Base-by-base conservation (phyloP, 2,888 invertebrate species). In the Tuta absoluta region DNA sequence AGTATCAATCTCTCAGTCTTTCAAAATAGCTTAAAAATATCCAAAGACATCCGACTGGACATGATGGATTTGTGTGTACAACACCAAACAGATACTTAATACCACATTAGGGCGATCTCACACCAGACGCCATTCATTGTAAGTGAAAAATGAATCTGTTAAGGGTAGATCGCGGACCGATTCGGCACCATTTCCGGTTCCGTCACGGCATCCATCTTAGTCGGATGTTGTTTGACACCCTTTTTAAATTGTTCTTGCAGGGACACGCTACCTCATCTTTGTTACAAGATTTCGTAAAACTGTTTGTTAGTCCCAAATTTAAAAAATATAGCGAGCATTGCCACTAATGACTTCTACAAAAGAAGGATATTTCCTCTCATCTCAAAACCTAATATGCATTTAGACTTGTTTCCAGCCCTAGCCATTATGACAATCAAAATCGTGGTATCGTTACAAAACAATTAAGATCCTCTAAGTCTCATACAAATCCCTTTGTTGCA, bases 111-210 rank as follows among this genome's bases (percentile, higher is more conserved):
- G 64, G 64, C 67, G 72, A 75, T 75, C 74, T 72, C 71, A 75
- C 71, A 76, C 74, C 70, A 71, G 67, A 68, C 62, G 53, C 70
- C 71, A 80, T 79, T 74, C 75, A 76, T 71, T 67, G 67, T 67
- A 72, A 77, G 78, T 86, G 87, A 88, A 87, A 87, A 87, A 88
- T 88, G 87, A 82, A 81, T 83, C 81, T 75, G 80, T 82, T 82
- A 78, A 81, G 86, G 86, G 85, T 77, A 80, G 80, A 82, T 81
- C 79, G 70, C 74, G 72, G 76, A 72, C 73, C 75, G 85, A 84
- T 85, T 79, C 81, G 74, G 78, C 76, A 84, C 82, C 88, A 87
- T 88, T 87, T 88, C 88, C 88, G 75, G 45, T 84, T 88, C 86
- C 89, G 82, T 71, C 58, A 64, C 1, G 63, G 80, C 81, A 88